Conservation (phyloP, 2,888 invertebrate genomes). For the Cataglyphis albicans region DNA sequence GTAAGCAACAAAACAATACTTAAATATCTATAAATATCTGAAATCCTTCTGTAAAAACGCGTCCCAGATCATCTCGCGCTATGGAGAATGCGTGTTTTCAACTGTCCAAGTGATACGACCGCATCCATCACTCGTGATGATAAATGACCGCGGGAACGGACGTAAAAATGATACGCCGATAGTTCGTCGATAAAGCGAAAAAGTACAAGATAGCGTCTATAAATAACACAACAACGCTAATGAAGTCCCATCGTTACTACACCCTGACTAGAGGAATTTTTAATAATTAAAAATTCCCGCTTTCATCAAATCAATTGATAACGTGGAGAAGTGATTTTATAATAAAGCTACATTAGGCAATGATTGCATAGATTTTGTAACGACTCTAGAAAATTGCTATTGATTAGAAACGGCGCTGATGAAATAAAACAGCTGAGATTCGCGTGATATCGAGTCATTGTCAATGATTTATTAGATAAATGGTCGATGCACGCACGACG, state of each 20-base stretch:
- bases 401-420: not conserved
- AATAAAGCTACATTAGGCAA: not conserved
- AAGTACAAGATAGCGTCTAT: slow-evolving; percentile 34
- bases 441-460: slow-evolving; percentile 29
- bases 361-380: not conserved
- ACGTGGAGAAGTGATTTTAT: not conserved
- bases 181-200: slow-evolving; percentile 36
- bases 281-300: not conserved
- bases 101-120: slow-evolving; percentile 53
- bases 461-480: slow-evolving; percentile 6
- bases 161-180: slow-evolving; percentile 51
- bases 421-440: not conserved
- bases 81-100: slow-evolving; percentile 50
- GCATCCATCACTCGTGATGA: slow-evolving; percentile 59
- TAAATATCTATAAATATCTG: slow-evolving; percentile 27
- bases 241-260: slow-evolving; percentile 12
- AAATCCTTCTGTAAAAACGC: not conserved
- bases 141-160: slow-evolving; percentile 43
- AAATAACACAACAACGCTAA: slow-evolving; percentile 48
- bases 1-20: not conserved
- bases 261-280: not conserved
- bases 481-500: not conserved
- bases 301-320: slow-evolving; percentile 25
- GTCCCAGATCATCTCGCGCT: not conserved
- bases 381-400: not conserved